phyloP scores from a whole-genome alignment of 2,888 invertebrate species.

The Scrobipalpa costella region DNA sequence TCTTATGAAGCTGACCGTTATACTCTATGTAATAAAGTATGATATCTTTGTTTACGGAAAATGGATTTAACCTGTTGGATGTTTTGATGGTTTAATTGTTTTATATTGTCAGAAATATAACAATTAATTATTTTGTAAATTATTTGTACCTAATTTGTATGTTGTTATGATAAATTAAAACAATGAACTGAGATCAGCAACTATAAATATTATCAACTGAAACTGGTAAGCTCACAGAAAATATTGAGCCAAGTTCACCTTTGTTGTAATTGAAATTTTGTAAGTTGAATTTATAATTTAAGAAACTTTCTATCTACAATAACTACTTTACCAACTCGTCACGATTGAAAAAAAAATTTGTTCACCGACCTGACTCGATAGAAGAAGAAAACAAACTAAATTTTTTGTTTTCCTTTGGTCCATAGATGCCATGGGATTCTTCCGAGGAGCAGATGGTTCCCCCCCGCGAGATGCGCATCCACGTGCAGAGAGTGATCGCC shows the following conservation, averaged over 20 bases:
- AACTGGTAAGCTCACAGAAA: no score
- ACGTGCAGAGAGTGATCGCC: conserved; percentile 75
- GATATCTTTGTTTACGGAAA: not conserved
- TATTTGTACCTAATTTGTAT: not conserved
- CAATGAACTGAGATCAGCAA: not conserved
- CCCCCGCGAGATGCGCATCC: conserved; percentile 75
- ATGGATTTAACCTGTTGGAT: not conserved
- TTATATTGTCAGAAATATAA: not conserved
- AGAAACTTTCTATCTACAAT: no score
- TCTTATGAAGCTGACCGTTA: no score
- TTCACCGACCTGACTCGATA: not conserved
- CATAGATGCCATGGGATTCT: conserved; percentile 75
- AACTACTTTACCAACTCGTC: no score
- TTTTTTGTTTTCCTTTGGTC: not conserved
- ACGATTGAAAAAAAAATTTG: no score
- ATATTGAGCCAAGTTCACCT: no score
- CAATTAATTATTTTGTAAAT: not conserved
- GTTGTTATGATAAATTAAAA: not conserved
- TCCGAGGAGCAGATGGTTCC: conserved; percentile 71
- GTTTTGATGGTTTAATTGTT: conserved; percentile 5
- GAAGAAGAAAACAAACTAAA: not conserved
- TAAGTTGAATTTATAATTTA: no score
- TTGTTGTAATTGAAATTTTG: no score
- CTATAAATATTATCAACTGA: not conserved
- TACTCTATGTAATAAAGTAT: not conserved